Base-by-base conservation (phyloP, 2,888 invertebrate species). In the Callinectes sapidus region DNA sequence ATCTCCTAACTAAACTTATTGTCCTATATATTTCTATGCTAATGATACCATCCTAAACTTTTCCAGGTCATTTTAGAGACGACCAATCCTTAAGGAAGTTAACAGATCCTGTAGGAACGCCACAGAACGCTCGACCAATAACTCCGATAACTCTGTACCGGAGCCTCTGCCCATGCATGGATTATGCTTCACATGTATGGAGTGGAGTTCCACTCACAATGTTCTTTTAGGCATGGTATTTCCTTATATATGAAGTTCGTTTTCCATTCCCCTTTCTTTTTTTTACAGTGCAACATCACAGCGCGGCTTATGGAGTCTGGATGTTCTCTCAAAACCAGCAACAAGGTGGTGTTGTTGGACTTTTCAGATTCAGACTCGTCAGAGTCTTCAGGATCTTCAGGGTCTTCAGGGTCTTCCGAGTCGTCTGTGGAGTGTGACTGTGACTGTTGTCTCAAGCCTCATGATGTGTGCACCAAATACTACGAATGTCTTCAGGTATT, bases 371-470 rank as follows among this genome's bases (percentile, higher is more conserved):
- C 71, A n/a, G n/a, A n/a, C n/a, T n/a, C n/a, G 6, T 71, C 71
- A 77, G 28, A 77, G 28, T 77, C 71, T 8, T n/a, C 28, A 28
- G 71, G 13, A 32, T 77, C 71, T 10, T 28, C n/a, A 77, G 71
- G 28, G n/a, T 89, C 61, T 6, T 39, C 89, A 8, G 61, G 23
- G 35, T 54, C 48, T 3, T 28, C 66, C 0, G 61, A 35, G 55
- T 35, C 61, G 16, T 89, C 89, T 6, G 85, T 93, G 88, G 93
- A 91, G 87, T 94, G 94, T 89, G 91, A 92, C 92, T 93, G 93
- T 77, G 92, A 90, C 86, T 92, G 94, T 54, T 92, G 92, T 90
- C 32, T 90, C 55, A 92, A 90, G 35, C 93, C 93, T 66, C 89
- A 94, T 86, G 85, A 90, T 14, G 92, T 88, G 55, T 90, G 91